Evolutionary conservation across 2,113 vertebrate genomes (phyloP).

Genomic region (Asarcornis scutulata): DNA sequence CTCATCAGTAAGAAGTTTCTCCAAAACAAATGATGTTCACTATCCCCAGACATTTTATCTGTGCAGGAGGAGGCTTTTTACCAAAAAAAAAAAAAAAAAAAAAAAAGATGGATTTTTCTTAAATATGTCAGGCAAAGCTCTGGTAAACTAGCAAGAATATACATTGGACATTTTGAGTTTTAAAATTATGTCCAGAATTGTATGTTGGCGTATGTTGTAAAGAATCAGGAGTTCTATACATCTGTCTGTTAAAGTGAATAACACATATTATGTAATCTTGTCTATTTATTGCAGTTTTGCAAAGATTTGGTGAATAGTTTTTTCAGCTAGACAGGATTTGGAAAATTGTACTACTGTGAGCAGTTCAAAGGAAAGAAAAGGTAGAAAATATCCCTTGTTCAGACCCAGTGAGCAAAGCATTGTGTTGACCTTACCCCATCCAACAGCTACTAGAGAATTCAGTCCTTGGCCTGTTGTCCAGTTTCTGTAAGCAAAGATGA

Average conservation of each 20-base stretch:
- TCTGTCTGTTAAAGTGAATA: not conserved
- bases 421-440: not conserved
- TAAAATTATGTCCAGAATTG: not conserved
- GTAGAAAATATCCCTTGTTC: not conserved
- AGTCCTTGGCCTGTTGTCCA: not conserved
- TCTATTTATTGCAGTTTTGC: not conserved
- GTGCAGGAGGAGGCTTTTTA: not conserved
- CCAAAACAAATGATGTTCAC: not conserved
- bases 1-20: not conserved
- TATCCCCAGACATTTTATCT: not conserved
- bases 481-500: not conserved
- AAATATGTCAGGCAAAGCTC: constrained; percentile 43
- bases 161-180: not conserved
- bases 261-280: not conserved
- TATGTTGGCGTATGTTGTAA: not conserved
- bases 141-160: constrained; percentile 16
- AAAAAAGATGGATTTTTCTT: constrained; percentile 20
- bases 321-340: not conserved
- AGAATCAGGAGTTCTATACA: not conserved
- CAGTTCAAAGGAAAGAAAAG: not conserved
- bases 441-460: not conserved
- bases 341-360: not conserved
- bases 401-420: not conserved
- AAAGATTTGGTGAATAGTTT: not conserved
- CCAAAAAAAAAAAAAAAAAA: not conserved